Evolutionary conservation across 37 sponge, comb jelly and placozoan genomes (phyloP).

Genomic region (Ianthella basta): DNA sequence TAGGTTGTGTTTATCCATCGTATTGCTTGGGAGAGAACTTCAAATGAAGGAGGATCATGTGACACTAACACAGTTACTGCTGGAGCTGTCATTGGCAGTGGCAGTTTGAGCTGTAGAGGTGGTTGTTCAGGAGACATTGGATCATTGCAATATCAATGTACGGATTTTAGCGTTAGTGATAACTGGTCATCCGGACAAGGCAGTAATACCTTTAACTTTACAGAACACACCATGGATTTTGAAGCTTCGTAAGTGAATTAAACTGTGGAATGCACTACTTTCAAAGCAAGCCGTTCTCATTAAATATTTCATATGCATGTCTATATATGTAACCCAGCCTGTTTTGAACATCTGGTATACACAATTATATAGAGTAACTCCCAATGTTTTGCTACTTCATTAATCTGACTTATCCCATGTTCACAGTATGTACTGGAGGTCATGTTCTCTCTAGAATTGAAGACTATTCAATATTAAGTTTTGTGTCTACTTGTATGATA

Average conservation of each 20-base stretch:
- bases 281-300: too few relatives aligned
- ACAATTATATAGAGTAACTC: too few relatives aligned
- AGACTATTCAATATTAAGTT: not conserved
- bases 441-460: not conserved
- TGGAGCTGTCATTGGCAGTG: not conserved
- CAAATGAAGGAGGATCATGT: not conserved
- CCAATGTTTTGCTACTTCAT: too few relatives aligned
- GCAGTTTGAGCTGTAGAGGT: not conserved
- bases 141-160: slow-evolving; percentile 18
- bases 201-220: not conserved
- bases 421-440: not conserved
- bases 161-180: slow-evolving; percentile 35
- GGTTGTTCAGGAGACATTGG: not conserved
- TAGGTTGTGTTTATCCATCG: slow-evolving; percentile 41
- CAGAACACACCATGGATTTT: not conserved
- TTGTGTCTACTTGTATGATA: not conserved
- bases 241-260: slow-evolving; percentile 42
- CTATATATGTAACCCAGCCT: too few relatives aligned
- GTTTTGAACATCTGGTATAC: too few relatives aligned
- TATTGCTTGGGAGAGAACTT: slow-evolving; percentile 39
- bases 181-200: slow-evolving; percentile 40
- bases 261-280: too few relatives aligned
- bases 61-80: not conserved
- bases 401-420: too few relatives aligned
- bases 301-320: too few relatives aligned